Percentiles rank a stretch among this genome's conserved stretches.
These are phyloP conservation scores for Dynastes maya DNA, from an alignment of 2,888 invertebrate genomes.

Conservation along the genomic window DNA sequence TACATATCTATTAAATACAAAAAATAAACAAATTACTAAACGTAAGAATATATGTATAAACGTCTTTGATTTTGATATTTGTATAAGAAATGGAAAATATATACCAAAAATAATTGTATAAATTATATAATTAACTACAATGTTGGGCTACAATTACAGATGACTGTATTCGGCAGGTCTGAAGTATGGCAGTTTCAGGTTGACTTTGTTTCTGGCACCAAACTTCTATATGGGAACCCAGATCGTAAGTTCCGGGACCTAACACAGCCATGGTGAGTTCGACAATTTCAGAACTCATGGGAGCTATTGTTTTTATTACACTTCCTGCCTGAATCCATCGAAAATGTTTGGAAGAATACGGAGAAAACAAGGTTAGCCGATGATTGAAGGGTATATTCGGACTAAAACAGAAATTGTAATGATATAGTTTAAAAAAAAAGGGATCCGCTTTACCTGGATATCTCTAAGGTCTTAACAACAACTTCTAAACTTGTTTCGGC, in stretches of 20 bases:
- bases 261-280: constrained; percentile 74
- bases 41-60: constrained; percentile 31
- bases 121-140: constrained; percentile 41
- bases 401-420: constrained; percentile 51
- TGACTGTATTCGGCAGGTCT: constrained; percentile 65
- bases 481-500: constrained; percentile 74
- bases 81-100: constrained; percentile 35
- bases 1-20: constrained; percentile 44
- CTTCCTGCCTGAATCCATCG: constrained; percentile 67
- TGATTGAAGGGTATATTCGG: constrained; percentile 42
- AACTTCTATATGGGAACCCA: constrained; percentile 77
- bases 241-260: constrained; percentile 79
- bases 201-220: constrained; percentile 64
- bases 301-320: constrained; percentile 62
- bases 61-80: constrained; percentile 36
- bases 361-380: constrained; percentile 59
- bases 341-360: constrained; percentile 66
- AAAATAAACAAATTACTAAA: constrained; percentile 38
- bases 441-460: constrained; percentile 72
- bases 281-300: constrained; percentile 64
- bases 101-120: background rate
- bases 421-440: constrained; percentile 21
- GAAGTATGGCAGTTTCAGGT: constrained; percentile 62
- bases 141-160: constrained; percentile 61
- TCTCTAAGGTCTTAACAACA: constrained; percentile 76